Base-by-base conservation (phyloP, 2,888 invertebrate species). In the Diarsia mendica region DNA sequence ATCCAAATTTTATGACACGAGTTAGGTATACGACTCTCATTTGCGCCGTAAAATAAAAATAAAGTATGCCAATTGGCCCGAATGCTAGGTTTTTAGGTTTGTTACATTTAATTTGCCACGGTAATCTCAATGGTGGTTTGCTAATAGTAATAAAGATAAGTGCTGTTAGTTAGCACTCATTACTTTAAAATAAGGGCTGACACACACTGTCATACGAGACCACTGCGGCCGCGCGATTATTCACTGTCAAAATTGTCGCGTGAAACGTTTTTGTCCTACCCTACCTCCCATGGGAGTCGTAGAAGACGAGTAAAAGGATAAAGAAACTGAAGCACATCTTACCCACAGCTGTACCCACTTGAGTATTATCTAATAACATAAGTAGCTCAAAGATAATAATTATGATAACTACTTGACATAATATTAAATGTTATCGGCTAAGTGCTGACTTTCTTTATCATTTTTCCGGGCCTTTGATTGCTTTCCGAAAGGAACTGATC, bases 101-200 rank as follows among this genome's bases (percentile, higher is more conserved):
- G 72, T 79, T 79, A 79, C 77, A 86, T 84, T n/a, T n/a, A n/a
- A n/a, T n/a, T 87, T 84, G 84, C 87, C 87, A 88, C 69, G 89
- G 85, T 88, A 90, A 91, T 92, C 91, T 88, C 90, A 65, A 67
- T 87, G 82, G 90, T 83, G 72, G 77, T 85, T 80, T 73, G 75
- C 81, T 91, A 91, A 93, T 93, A 86, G 89, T 91, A 91, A 93
- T 93, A 86, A 89, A 88, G 90, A 90, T 92, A 92, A 92, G 87
- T 91, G 88, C 72, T 83, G 72, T 80, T 82, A 68, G 69, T 73
- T 76, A 80, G 74, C 75, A 64, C 51, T 69, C 64, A 75, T 79
- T 79, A 81, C 28, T 81, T 67, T 78, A 67, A 18, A 39, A 55
- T 84, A 85, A 86, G 80, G 82, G 39, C 68, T 49, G 48, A 48